Conservation (phyloP, 2,888 invertebrate genomes). For the Thymelicus acteon region DNA sequence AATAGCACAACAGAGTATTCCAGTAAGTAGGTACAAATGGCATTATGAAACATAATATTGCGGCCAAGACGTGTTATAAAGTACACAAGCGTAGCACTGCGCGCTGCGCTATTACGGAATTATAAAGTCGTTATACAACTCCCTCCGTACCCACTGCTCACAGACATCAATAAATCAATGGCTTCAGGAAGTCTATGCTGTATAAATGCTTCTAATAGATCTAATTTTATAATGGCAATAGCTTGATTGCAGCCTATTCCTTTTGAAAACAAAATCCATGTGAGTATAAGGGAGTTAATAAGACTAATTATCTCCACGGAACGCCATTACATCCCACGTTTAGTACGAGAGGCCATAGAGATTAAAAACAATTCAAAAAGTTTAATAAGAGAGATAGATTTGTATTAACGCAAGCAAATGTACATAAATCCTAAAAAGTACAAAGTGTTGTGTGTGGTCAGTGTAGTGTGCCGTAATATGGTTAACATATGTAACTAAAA, state of each 20-base stretch:
- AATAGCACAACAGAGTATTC: constrained; percentile 11
- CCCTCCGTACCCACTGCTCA: constrained; percentile 37
- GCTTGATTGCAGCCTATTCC: constrained; percentile 27
- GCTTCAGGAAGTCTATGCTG: constrained; percentile 34
- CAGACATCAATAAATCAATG: constrained; percentile 38
- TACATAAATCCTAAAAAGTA: no score
- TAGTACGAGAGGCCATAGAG: no score
- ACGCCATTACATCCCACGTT: no score
- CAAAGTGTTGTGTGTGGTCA: no score
- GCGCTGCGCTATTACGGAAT: constrained; percentile 34
- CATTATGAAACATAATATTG: constrained; percentile 35
- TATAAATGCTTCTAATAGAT: constrained; percentile 30
- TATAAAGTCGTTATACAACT: constrained; percentile 38
- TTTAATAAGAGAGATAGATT: no score
- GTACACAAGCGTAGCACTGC: constrained; percentile 33
- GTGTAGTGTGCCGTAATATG: no score
- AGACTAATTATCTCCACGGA: background rate
- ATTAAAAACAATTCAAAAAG: no score
- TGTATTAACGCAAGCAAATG: no score
- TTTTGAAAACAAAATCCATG: constrained; percentile 15
- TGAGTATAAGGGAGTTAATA: background rate
- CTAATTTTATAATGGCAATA: constrained; percentile 26
- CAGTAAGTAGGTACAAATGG: constrained; percentile 25
- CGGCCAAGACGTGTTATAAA: constrained; percentile 33
- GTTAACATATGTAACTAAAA: no score